Conservation (phyloP, 2,113 vertebrate species). For the Oreochromis spilurus region DNA sequence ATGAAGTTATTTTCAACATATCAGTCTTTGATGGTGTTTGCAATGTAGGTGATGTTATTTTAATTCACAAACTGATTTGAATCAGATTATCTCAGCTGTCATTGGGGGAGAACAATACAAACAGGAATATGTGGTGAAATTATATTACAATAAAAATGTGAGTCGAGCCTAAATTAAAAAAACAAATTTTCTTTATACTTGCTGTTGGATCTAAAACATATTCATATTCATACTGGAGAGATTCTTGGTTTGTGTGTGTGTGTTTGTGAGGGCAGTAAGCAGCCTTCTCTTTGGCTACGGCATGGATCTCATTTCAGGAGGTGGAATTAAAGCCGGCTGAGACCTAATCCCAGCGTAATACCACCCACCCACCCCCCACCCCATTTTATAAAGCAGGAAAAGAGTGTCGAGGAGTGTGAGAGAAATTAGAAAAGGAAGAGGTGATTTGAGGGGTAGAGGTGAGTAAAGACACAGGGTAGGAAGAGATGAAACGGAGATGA, state of each 20-base stretch:
- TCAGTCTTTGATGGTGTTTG: background rate
- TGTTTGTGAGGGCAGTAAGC: background rate
- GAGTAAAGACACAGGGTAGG: background rate
- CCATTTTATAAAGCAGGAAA: slow-evolving; percentile 15
- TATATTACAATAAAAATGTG: background rate
- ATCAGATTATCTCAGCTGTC: background rate
- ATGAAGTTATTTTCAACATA: background rate
- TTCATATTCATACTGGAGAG: background rate
- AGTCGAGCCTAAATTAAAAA: background rate
- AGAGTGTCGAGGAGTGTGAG: background rate
- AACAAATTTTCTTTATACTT: background rate
- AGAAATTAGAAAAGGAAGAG: background rate
- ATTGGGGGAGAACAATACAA: background rate
- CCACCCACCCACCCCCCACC: background rate
- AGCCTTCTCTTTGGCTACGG: slow-evolving; percentile 28
- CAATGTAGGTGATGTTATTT: background rate
- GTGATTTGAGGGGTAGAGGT: background rate
- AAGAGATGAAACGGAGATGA: background rate
- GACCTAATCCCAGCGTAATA: slow-evolving; percentile 62
- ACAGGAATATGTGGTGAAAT: background rate
- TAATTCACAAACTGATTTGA: background rate
- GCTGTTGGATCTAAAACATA: background rate
- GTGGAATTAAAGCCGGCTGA: slow-evolving; percentile 63
- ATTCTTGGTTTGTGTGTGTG: background rate
- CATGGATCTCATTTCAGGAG: slow-evolving; percentile 55